phyloP scores from a whole-genome alignment of 2,888 invertebrate genomes.

The Thecophora atra region DNA sequence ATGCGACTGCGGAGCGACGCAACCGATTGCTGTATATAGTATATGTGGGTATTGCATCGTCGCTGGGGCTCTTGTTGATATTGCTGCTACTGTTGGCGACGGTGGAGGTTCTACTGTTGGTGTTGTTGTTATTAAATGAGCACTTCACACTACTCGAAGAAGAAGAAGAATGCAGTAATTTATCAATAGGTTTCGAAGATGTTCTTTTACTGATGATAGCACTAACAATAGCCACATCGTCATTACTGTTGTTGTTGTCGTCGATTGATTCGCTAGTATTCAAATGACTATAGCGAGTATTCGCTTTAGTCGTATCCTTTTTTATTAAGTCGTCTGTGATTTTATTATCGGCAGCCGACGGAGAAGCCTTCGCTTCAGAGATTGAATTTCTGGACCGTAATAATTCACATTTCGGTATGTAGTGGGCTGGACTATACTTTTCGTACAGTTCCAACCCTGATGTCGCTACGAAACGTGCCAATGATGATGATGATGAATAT shows the following conservation, averaged over 20 bases:
- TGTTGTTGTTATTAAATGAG: slow-evolving; percentile 18
- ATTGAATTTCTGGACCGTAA: slow-evolving; percentile 62
- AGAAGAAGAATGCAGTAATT: slow-evolving; percentile 12
- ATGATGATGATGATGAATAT: slow-evolving; percentile 67
- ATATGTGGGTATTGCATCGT: slow-evolving; percentile 58
- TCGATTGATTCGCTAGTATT: slow-evolving; percentile 45
- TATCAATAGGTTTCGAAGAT: slow-evolving; percentile 37
- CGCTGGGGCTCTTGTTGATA: slow-evolving; percentile 49
- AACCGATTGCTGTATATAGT: slow-evolving; percentile 53
- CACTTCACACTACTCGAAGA: slow-evolving; percentile 25
- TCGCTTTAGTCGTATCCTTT: slow-evolving; percentile 48
- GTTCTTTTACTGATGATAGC: slow-evolving; percentile 33
- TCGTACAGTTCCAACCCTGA: slow-evolving; percentile 76
- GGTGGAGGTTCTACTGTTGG: slow-evolving; percentile 1
- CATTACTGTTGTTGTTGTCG: slow-evolving; percentile 41
- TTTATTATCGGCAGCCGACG: slow-evolving; percentile 23
- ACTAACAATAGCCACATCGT: slow-evolving; percentile 43
- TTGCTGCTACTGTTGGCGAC: slow-evolving; percentile 27
- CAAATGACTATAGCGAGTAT: slow-evolving; percentile 57
- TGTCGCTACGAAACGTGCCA: slow-evolving; percentile 69
- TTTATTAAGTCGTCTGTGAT: slow-evolving; percentile 20
- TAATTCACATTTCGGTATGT: slow-evolving; percentile 71
- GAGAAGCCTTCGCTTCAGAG: slow-evolving; percentile 48
- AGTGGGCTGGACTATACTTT: slow-evolving; percentile 80
- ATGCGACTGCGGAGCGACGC: slow-evolving; percentile 34